Evolutionary conservation across 2,888 invertebrate genomes (phyloP).

Genomic region (Merodon equestris): DNA sequence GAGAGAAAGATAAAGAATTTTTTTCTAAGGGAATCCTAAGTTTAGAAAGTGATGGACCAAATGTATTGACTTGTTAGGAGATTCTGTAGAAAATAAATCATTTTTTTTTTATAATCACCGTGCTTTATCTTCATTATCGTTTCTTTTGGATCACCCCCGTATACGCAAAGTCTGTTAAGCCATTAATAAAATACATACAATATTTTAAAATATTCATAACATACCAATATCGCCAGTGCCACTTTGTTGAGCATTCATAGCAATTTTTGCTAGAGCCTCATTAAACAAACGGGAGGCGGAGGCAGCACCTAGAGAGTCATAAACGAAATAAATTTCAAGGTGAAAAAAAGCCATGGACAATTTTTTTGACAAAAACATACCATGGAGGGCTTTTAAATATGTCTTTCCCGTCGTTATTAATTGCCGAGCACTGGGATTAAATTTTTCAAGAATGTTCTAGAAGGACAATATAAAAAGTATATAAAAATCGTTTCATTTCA

Average conservation of each 20-base stretch:
- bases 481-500: too few species aligned
- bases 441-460: conserved; percentile 97
- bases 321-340: conserved; percentile 59
- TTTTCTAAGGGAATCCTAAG: too few species aligned
- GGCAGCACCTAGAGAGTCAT: conserved; percentile 85
- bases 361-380: conserved; percentile 81
- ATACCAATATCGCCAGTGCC: conserved; percentile 95
- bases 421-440: conserved; percentile 96
- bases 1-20: too few species aligned
- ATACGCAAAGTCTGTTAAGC: too few species aligned
- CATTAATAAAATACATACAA: too few species aligned
- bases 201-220: background rate
- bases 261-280: conserved; percentile 92
- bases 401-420: conserved; percentile 96
- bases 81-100: too few species aligned
- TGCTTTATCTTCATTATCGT: too few species aligned
- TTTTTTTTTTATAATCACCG: too few species aligned
- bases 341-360: background rate
- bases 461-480: conserved; percentile 70
- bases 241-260: conserved; percentile 93
- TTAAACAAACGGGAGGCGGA: conserved; percentile 93
- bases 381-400: conserved; percentile 95
- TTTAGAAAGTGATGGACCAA: too few species aligned
- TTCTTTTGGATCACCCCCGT: too few species aligned
- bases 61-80: too few species aligned